A percentile compares a stretch with the other conserved stretches of the same genome.
Evolutionary conservation across 1,140 invertebrate genomes (phyloP).

Genomic region (Cepaea nemoralis): DNA sequence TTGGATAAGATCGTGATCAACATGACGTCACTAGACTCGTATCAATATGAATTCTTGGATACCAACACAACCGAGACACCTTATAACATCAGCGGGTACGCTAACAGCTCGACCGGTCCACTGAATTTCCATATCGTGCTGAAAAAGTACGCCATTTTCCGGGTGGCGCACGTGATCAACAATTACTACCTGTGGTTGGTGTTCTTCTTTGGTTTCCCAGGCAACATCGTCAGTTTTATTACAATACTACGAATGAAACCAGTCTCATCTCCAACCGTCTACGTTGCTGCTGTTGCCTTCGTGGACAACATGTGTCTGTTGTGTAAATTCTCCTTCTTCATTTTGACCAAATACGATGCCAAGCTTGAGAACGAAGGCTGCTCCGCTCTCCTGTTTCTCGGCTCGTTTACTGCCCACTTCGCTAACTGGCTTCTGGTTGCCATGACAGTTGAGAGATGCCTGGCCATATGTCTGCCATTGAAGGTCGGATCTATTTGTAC

Average conservation of each 20-base stretch:
- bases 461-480: constrained; percentile 60
- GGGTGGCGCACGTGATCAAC: constrained; percentile 50
- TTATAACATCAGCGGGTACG: background rate
- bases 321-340: constrained; percentile 50
- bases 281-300: constrained; percentile 54
- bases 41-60: background rate
- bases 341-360: constrained; percentile 48
- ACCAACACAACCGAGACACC: background rate
- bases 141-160: constrained; percentile 36
- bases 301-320: constrained; percentile 52
- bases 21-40: background rate
- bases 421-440: constrained; percentile 63
- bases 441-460: constrained; percentile 56
- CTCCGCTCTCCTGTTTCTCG: constrained; percentile 51
- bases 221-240: constrained; percentile 54
- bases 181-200: constrained; percentile 59
- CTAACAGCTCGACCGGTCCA: background rate
- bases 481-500: constrained; percentile 52
- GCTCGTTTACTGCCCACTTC: constrained; percentile 54
- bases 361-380: constrained; percentile 52
- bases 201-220: constrained; percentile 55
- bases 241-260: constrained; percentile 56
- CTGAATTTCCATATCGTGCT: constrained; percentile 24
- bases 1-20: too few species aligned
- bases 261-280: constrained; percentile 54